A percentile compares a stretch with the other conserved stretches of the same genome.
These are phyloP conservation scores for Cheilosia impressa DNA, from an alignment of 2,888 invertebrate species.

Conservation along the genomic window DNA sequence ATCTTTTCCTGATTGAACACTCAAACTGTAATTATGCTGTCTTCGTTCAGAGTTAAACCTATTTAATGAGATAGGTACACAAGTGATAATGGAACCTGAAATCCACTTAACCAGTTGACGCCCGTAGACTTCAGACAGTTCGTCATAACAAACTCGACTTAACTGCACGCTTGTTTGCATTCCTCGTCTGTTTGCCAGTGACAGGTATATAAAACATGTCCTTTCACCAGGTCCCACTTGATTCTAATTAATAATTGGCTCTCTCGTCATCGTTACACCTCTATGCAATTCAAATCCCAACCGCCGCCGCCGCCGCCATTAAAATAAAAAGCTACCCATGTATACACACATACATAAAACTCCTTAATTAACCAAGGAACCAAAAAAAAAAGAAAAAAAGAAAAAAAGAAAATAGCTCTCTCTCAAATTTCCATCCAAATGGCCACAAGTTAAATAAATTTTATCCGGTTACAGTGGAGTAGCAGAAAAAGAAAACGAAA, in stretches of 20 bases:
- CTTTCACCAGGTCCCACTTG: conserved; percentile 54
- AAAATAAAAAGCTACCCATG: conserved; percentile 18
- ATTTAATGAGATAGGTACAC: conserved; percentile 24
- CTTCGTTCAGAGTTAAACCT: background rate
- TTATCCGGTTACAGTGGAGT: conserved; percentile 57
- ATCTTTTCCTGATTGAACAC: background rate
- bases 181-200: conserved; percentile 27
- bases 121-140: conserved; percentile 61
- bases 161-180: conserved; percentile 34
- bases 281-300: conserved; percentile 30
- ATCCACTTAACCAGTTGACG: conserved; percentile 24
- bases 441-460: conserved; percentile 72
- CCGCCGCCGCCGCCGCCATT: conserved; percentile 9
- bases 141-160: conserved; percentile 42
- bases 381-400: conserved; percentile 25
- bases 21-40: conserved; percentile 1
- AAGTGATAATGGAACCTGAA: conserved; percentile 20
- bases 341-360: conserved; percentile 38
- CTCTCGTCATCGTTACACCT: conserved; percentile 55
- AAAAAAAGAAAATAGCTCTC: conserved; percentile 24
- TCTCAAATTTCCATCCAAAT: conserved; percentile 66
- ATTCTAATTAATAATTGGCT: conserved; percentile 58
- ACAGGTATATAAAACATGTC: conserved; percentile 34
- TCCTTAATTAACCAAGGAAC: conserved; percentile 66
- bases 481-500: conserved; percentile 33